phyloP scores from a whole-genome alignment of 2,113 vertebrate genomes.

The Strigops habroptila region DNA sequence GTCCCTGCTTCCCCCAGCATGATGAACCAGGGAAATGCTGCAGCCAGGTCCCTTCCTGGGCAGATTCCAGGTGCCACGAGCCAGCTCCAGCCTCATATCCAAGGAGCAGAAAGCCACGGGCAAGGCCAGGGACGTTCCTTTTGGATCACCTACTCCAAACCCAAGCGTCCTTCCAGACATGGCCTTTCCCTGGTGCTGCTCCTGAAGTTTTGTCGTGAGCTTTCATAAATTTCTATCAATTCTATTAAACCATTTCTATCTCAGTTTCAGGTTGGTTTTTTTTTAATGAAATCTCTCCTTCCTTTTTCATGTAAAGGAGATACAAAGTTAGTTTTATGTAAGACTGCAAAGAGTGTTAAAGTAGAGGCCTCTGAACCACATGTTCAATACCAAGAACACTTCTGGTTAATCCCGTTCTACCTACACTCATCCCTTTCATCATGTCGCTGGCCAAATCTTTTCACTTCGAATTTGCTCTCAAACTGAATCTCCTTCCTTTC shows the following conservation, averaged over 20 bases:
- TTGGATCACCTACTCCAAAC: accelerated
- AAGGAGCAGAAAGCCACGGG: accelerated
- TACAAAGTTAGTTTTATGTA: not conserved
- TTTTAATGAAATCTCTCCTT: not conserved
- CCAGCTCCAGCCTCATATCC: not conserved
- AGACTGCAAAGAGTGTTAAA: not conserved
- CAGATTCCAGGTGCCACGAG: accelerated
- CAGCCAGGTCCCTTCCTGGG: not conserved
- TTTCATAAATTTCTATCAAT: not conserved
- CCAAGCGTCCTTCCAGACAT: accelerated
- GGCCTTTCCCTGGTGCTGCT: not conserved
- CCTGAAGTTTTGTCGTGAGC: not conserved
- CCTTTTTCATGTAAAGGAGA: not conserved
- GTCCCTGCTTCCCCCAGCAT: not conserved
- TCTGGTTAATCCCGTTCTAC: not conserved
- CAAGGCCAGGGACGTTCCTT: not conserved
- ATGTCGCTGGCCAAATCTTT: not conserved
- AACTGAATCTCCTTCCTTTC: not conserved
- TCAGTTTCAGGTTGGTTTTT: not conserved
- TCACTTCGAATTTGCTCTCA: slow-evolving; percentile 7
- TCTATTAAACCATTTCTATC: not conserved
- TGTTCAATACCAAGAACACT: not conserved
- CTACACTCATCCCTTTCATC: not conserved
- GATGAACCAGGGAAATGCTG: accelerated
- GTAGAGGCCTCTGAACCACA: not conserved